Evolutionary conservation across 2,113 vertebrate genomes (phyloP).

Genomic region (Silurus glanis): DNA sequence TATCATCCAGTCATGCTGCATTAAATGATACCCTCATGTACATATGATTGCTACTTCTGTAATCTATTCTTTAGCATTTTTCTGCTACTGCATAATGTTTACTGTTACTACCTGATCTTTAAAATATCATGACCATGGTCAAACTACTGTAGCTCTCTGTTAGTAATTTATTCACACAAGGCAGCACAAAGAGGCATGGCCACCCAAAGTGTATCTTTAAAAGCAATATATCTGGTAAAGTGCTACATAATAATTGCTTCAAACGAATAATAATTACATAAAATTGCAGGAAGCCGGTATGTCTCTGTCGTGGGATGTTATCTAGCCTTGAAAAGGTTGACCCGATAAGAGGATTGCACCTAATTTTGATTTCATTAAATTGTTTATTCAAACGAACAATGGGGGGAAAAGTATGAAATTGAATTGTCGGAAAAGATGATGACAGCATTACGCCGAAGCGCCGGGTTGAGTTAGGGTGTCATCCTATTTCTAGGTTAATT

Average conservation of each 20-base stretch:
- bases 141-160: background rate
- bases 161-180: background rate
- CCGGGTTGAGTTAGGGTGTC: conserved; percentile 51
- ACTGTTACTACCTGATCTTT: background rate
- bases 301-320: conserved; percentile 23
- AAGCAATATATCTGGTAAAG: background rate
- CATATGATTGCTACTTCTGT: conserved; percentile 36
- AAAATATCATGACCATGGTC: background rate
- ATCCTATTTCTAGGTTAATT: conserved; percentile 60
- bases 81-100: background rate
- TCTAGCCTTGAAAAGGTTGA: conserved; percentile 47
- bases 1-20: conserved; percentile 13
- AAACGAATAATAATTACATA: conserved; percentile 43
- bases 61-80: conserved; percentile 9
- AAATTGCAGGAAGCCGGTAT: conserved; percentile 10
- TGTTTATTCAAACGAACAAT: conserved; percentile 51
- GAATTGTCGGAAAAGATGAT: conserved; percentile 54
- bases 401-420: conserved; percentile 46
- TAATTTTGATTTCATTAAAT: conserved; percentile 54
- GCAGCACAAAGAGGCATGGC: background rate
- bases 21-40: conserved; percentile 29
- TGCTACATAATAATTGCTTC: background rate
- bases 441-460: conserved; percentile 46
- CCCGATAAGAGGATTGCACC: conserved; percentile 43
- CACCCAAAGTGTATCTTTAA: background rate